Evolutionary conservation across 2,797 vertebrate genomes (phyloP), one percentile per base, ranked within the genome.

Genomic region (Garrulus glandarius): DNA sequence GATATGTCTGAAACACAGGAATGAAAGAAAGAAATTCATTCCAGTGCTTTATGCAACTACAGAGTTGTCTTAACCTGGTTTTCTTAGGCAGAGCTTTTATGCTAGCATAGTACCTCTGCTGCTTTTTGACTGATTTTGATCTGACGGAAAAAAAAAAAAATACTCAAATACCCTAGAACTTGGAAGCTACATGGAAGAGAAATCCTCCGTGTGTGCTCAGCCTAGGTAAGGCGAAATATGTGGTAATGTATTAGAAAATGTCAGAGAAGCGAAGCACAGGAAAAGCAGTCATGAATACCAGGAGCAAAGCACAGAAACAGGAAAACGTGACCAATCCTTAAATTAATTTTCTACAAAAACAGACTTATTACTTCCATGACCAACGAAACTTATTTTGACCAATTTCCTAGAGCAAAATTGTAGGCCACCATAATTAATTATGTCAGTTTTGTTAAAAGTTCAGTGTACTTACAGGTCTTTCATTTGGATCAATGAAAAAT

Each of bases 401-500:
- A 29, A 34, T 14, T 50, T 4, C 9, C 56, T 41, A n/a, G 19
- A 50, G 30, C 15, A 29, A 24, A 81, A 57, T n/a, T 41, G 41
- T 2, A 70, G 24, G 24, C 17, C 41, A n/a, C 34, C 13, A 6
- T 11, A 61, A 55, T 22, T 26, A 44, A 47, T 27, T 27, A 47
- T 41, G 59, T 46, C 52, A 50, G 12, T 2, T 0, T 7, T 56
- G 18, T 49, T 39, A 72, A 10, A 72, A 79, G 15, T 46, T 87
- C 13, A 14, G 0, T 16, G 30, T 95, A 98, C 99, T 99, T 95
- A 99, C 99, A 43, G 99, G 98, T 97, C 99, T 98, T 98, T 99
- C 99, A 90, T 99, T 99, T 46, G 99, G 99, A 96, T 99, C 99
- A 56, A 99, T 99, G 96, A 99, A 99, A 97, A 99, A 99, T 97